Conservation (phyloP, 2,888 invertebrate genomes). For the Harpalus rubripes region DNA sequence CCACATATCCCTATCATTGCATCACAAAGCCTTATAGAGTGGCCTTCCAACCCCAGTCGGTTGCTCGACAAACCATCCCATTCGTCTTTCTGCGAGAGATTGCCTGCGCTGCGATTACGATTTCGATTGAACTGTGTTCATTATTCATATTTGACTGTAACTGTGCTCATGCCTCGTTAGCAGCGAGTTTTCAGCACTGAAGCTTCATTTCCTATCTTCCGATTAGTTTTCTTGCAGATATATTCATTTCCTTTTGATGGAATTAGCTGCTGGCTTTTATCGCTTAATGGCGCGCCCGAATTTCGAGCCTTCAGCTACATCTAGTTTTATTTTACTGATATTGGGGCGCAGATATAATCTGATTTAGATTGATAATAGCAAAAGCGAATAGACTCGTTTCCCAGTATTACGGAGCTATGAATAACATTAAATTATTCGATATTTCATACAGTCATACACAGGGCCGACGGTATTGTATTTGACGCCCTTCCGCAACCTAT, state of each 20-base stretch:
- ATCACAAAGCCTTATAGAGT: background rate
- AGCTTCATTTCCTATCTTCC: conserved; percentile 47
- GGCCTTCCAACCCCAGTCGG: no score
- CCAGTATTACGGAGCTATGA: no score
- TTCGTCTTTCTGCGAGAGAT: background rate
- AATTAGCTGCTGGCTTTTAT: conserved; percentile 43
- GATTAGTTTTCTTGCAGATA: conserved; percentile 57
- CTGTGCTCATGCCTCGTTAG: conserved; percentile 31
- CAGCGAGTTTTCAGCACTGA: conserved; percentile 29
- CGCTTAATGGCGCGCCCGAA: conserved; percentile 32
- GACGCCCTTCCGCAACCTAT: no score
- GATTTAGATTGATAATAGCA: background rate
- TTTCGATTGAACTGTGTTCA: conserved; percentile 2
- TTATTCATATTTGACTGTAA: conserved; percentile 47
- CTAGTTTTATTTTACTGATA: conserved; percentile 16
- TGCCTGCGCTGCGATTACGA: background rate
- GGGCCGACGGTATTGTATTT: no score
- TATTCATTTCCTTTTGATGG: conserved; percentile 58
- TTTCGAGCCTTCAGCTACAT: background rate
- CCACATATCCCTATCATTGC: no score
- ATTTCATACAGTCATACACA: no score
- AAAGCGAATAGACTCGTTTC: no score
- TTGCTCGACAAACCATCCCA: no score
- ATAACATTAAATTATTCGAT: background rate
- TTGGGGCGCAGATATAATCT: background rate